A percentile compares a stretch with the other conserved stretches of the same genome.
Conservation (phyloP, 1,140 invertebrate species). For the Pseudomyrmex concolor region DNA sequence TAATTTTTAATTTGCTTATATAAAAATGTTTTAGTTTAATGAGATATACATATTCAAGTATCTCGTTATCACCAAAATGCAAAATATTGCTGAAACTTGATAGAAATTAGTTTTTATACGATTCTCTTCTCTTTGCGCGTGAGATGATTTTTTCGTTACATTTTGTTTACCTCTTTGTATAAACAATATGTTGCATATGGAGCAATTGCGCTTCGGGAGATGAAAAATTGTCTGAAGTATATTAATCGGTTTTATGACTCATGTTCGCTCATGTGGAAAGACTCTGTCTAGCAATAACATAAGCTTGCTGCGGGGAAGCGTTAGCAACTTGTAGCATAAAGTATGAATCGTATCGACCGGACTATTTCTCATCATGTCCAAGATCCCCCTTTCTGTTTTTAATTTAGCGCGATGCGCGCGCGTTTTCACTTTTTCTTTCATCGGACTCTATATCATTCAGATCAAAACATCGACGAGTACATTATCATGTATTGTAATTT, state of each 20-base stretch:
- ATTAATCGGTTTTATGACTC: conserved; percentile 56
- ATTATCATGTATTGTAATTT: background rate
- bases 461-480: background rate
- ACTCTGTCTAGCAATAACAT: conserved; percentile 42
- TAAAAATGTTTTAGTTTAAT: too few species aligned
- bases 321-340: conserved; percentile 40
- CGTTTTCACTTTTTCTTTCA: background rate
- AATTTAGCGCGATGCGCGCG: background rate
- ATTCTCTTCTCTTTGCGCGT: background rate
- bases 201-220: conserved; percentile 27
- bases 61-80: too few species aligned
- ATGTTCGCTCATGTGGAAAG: conserved; percentile 48
- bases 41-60: too few species aligned
- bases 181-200: conserved; percentile 33
- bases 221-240: conserved; percentile 47
- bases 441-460: background rate
- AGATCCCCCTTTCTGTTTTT: background rate
- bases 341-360: conserved; percentile 31
- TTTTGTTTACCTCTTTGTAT: background rate
- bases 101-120: background rate
- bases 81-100: too few species aligned
- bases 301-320: conserved; percentile 16
- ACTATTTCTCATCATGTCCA: conserved; percentile 26
- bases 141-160: background rate
- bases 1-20: too few species aligned